Evolutionary conservation across 2,888 invertebrate genomes (phyloP).

Genomic region (Phytoseiulus persimilis): DNA sequence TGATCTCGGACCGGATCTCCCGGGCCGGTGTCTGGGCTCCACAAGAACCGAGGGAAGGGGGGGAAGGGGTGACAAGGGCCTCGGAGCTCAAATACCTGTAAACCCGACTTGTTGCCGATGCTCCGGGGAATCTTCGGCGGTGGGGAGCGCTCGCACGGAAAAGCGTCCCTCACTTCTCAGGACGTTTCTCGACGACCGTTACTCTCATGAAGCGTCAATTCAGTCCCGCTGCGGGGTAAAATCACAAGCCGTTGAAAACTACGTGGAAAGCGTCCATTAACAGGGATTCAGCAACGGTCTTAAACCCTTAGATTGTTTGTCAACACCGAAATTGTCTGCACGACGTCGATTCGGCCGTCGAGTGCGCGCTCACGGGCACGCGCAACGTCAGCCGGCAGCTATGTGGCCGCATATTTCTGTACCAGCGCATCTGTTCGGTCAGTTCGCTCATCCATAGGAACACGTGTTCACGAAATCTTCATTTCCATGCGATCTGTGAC

Average conservation of each 20-base stretch:
- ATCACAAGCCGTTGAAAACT: background rate
- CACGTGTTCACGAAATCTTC: background rate
- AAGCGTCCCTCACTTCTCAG: no score
- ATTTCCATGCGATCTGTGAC: background rate
- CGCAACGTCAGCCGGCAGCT: background rate
- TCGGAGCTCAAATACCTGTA: no score
- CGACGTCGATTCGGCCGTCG: background rate
- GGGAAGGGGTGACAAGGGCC: no score
- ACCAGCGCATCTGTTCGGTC: background rate
- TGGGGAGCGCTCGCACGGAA: no score
- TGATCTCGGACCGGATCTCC: no score
- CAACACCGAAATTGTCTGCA: background rate
- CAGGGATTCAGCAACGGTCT: background rate
- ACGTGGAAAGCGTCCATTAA: background rate
- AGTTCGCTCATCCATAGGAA: background rate
- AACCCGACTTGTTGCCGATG: no score
- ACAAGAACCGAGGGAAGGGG: no score
- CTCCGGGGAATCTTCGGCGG: no score
- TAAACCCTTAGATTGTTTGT: background rate
- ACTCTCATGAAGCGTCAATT: no score
- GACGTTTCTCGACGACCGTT: no score
- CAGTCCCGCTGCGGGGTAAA: no score
- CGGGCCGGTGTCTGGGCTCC: no score
- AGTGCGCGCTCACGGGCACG: background rate
- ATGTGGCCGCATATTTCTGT: background rate